Evolutionary conservation across 1,140 invertebrate species (phyloP), one percentile per base, ranked within the genome.

Genomic region (Euura saliciscinereae): DNA sequence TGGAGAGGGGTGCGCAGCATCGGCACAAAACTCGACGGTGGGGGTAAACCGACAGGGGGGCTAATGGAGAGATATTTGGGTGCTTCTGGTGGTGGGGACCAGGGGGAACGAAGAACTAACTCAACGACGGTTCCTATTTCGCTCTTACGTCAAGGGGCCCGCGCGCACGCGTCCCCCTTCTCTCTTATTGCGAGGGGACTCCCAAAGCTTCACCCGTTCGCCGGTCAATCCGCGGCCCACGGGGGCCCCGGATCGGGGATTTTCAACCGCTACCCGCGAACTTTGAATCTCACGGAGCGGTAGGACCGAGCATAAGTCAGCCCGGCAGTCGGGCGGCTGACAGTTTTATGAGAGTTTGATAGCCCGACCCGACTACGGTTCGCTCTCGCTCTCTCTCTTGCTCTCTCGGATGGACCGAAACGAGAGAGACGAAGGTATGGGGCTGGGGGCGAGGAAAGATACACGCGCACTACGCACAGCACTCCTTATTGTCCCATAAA

Each of bases 301-400:
- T 76, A 76, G 81, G 78, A 77, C 80, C 76, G 80, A 82, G 81
- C 86, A 88, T 88, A 88, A 88, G 85, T 88, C 86, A 87, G 75
- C 76, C 70, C 77, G 79, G 78, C 83, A 84, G 80, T 76, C 83
- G 80, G 51, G 51, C 79, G 84, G 82, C 83, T 87, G 86, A 88
- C 86, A 88, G 86, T 88, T 87, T 88, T 87, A 88, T 86, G 86
- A 86, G 86, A 86, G 84, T 87, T 87, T 88, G 86, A 87, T 87
- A 87, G 86, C 84, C 84, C 81, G 51, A n/a, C 51, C 28, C 28
- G 28, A 28, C 28, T 28, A 28, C 28, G 28, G 28, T 28, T 28
- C 28, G 28, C 28, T 28, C 28, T 28, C 28, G 0, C 28, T 28
- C 28, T 77, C 76, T 67, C 43, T 28, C 66, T 43, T 64, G 8